Evolutionary conservation across 2,888 invertebrate genomes (phyloP), one percentile per base, ranked within the genome.

Genomic region (Hirtodrosophila trivittata): DNA sequence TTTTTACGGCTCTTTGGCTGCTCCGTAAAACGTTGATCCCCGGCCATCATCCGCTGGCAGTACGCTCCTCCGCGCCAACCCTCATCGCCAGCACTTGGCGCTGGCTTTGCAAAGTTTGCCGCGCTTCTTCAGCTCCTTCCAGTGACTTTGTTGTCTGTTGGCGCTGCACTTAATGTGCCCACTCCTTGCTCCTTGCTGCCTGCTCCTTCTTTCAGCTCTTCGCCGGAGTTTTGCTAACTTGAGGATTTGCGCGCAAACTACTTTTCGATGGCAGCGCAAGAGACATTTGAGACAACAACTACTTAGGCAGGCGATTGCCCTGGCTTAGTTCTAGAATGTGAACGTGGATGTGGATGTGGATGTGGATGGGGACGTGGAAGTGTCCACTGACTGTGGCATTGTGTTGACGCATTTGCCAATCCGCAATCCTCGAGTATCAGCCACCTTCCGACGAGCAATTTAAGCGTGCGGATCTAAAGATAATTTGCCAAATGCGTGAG

Each of bases 401-500:
- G 73, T 73, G 84, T 86, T 80, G 86, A 86, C 86, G 74, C 66
- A 59, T 74, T 71, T 68, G 77, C 64, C 60, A 54, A 42, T 54
- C 58, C 64, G 46, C 13, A 25, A 32, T 28, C 67, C 10, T 30
- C 30, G 41, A 57, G 49, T 39, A 37, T 39, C 49, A 32, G 49
- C 54, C 64, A 64, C 59, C 65, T 70, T 75, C 63, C 49, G 49
- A 60, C 47, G 54, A 63, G 62, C 71, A 64, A 77, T 75, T 86
- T 85, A 87, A 87, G 84, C 77, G 71, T 72, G 64, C 75, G 89
- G 88, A 89, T 89, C 87, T 89, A 89, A 89, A 87, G 88, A 88
- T 89, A 86, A 89, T 89, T 89, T 89, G 84, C 74, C 77, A 88
- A 75, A 83, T 88, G 87, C 87, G 84, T 89, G 86, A 83, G 86